Conservation (phyloP, 2,888 invertebrate species). For the Linyphia triangularis region DNA sequence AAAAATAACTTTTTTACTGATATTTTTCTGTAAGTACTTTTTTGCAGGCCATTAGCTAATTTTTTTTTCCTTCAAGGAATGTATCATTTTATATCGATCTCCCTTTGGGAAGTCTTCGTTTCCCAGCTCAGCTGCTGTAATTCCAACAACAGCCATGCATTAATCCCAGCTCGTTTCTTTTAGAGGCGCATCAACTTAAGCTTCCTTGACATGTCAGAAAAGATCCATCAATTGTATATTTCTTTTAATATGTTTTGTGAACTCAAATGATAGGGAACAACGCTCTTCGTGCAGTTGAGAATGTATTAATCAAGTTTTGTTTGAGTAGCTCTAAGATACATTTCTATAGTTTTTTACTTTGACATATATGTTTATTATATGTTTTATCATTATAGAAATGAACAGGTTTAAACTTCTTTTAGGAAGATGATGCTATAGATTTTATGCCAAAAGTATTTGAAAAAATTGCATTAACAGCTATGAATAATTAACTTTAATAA, state of each 20-base stretch:
- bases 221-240: slow-evolving; percentile 35
- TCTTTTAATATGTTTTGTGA: slow-evolving; percentile 37
- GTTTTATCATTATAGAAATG: too few relatives aligned
- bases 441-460: too few relatives aligned
- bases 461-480: too few relatives aligned
- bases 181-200: slow-evolving; percentile 15
- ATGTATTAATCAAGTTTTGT: not conserved
- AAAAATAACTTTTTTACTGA: not conserved
- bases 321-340: not conserved
- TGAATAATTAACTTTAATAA: too few relatives aligned
- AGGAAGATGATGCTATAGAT: too few relatives aligned
- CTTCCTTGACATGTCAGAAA: slow-evolving; percentile 20
- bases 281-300: not conserved
- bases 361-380: not conserved
- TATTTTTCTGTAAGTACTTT: slow-evolving; percentile 51
- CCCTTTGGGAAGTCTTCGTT: slow-evolving; percentile 14
- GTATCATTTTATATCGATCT: slow-evolving; percentile 63
- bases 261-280: slow-evolving; percentile 18
- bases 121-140: slow-evolving; percentile 42
- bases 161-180: slow-evolving; percentile 40
- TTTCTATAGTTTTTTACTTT: too few relatives aligned
- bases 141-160: slow-evolving; percentile 37
- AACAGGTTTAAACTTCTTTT: too few relatives aligned
- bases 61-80: slow-evolving; percentile 50
- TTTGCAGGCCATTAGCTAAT: slow-evolving; percentile 48